These are phyloP conservation scores for Meghimatium bilineatum DNA, from an alignment of 2,888 invertebrate species.

Conservation along the genomic window DNA sequence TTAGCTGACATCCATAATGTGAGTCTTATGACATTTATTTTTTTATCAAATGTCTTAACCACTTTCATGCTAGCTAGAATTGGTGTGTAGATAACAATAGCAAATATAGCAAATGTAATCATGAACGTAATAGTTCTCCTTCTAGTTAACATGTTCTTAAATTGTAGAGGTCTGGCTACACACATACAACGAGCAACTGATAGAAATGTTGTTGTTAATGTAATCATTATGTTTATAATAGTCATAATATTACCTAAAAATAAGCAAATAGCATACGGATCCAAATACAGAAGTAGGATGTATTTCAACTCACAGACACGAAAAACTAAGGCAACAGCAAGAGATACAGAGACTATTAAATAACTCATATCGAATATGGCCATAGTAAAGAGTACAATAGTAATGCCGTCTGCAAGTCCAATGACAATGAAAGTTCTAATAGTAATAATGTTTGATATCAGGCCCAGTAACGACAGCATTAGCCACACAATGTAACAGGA, in stretches of 20 bases:
- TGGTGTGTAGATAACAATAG: not conserved
- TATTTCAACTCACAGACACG: not conserved
- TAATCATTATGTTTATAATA: not conserved
- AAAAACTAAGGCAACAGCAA: not conserved
- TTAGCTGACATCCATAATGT: not conserved
- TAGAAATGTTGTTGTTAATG: not conserved
- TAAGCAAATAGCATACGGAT: not conserved
- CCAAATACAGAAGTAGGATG: not conserved
- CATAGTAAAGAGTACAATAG: not conserved
- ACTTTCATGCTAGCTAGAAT: not conserved
- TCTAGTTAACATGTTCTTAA: not conserved
- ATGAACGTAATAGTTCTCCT: not conserved
- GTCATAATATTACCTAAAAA: not conserved
- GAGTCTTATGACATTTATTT: not conserved
- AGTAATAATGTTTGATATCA: no score
- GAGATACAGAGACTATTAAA: not conserved
- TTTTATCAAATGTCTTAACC: not conserved
- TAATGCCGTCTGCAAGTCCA: constrained; percentile 9
- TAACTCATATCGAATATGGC: not conserved
- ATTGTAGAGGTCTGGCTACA: no score
- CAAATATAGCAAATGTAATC: not conserved
- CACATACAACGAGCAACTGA: not conserved
- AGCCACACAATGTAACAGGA: not conserved
- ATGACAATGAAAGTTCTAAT: not conserved
- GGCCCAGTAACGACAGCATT: not conserved